Base-by-base conservation (phyloP, 1,140 invertebrate genomes). In the Cryptotermes secundus region DNA sequence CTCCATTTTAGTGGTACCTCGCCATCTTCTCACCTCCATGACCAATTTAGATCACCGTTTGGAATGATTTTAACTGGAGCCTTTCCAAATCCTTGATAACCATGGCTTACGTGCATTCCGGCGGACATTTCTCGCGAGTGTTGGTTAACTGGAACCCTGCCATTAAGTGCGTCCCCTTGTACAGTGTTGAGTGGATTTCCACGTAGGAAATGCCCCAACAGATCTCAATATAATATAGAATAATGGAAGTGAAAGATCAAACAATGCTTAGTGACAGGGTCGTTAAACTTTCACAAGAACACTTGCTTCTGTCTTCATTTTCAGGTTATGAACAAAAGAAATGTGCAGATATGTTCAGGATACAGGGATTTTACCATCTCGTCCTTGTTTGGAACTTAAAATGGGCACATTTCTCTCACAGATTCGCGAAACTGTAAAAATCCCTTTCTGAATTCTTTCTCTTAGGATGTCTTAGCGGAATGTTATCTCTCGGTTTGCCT, bases 11-110 rank as follows among this genome's bases (percentile, higher is more conserved):
- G 9, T 31, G n/a, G 59, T 26, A 72, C 59, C 12, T 26, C n/a
- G 26, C 59, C 59, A 31, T 72, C 2, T 31, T 31, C 10, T 6
- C 26, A n/a, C 26, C 59, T 72, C 59, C 59, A 72, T 72, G 59
- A n/a, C 14, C 59, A 72, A 72, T 72, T 72, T 72, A 31, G 59
- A 72, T n/a, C 59, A 14, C 59, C 26, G 14, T 26, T 49, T 72
- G 59, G 59, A 72, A 31, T 72, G 59, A 72, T 72, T 72, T 72
- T 72, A 72, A 72, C 59, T 72, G 59, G 59, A 72, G 59, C 26
- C 26, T 72, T 72, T 72, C 59, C 59, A 72, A 72, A 72, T 31
- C 59, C 26, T 72, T 72, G 59, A 72, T 72, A 72, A 72, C 26
- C 26, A 16, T 3, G 59, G 59, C n/a, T 72, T 72, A 72, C n/a